A percentile compares a stretch with the other conserved stretches of the same genome.
Conservation (phyloP, 1,140 invertebrate genomes). For the Pogonomyrmex californicus region DNA sequence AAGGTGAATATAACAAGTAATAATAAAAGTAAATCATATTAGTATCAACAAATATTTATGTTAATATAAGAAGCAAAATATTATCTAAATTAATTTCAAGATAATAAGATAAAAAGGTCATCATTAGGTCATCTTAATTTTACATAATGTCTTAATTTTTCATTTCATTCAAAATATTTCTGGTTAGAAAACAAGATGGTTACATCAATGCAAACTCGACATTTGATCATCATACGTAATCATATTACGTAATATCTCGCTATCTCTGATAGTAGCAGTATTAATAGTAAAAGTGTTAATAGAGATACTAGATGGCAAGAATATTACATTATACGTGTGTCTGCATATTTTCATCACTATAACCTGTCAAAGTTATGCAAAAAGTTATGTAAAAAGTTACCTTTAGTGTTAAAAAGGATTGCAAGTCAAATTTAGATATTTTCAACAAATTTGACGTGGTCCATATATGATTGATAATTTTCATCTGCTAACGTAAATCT, state of each 20-base stretch:
- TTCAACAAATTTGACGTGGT: background rate
- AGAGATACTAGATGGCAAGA: background rate
- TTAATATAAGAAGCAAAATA: background rate
- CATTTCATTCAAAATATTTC: background rate
- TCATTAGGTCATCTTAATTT: background rate
- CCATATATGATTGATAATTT: background rate
- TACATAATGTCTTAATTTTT: background rate
- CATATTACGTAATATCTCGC: conserved; percentile 32
- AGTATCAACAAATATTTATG: background rate
- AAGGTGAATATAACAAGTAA: background rate
- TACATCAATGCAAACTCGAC: conserved; percentile 23
- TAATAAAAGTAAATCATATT: background rate
- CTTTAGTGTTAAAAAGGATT: background rate
- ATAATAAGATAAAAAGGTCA: background rate
- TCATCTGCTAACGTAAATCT: background rate
- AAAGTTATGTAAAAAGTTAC: conserved; percentile 4
- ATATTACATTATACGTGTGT: conserved; percentile 41
- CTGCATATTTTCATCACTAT: background rate
- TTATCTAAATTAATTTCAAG: background rate
- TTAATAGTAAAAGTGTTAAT: background rate
- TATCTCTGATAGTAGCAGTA: background rate
- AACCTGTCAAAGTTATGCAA: conserved; percentile 17
- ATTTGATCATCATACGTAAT: conserved; percentile 36
- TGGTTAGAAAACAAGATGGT: background rate
- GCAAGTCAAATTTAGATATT: background rate